A percentile compares a stretch with the other conserved stretches of the same genome.
phyloP scores from a whole-genome alignment of 2,113 vertebrate species.

The Actenoides hombroni region DNA sequence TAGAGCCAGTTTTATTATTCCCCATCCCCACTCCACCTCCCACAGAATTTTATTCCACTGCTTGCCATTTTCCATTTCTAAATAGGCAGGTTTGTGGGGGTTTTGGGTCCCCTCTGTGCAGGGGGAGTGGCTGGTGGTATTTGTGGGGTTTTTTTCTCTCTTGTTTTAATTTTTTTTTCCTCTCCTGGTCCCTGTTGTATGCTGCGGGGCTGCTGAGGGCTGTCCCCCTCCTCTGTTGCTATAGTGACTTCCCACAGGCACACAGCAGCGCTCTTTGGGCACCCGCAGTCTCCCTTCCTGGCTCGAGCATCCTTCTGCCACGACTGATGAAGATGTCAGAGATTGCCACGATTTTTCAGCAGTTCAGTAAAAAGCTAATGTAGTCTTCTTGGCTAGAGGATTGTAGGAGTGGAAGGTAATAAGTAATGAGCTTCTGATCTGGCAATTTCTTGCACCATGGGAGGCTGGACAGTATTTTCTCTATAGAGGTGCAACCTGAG shows the following conservation, averaged over 20 bases:
- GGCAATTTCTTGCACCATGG: neutral
- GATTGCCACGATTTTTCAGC: neutral
- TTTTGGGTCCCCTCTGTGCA: rapidly evolving
- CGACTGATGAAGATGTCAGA: constrained; percentile 8
- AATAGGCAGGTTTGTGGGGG: neutral
- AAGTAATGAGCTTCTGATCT: neutral
- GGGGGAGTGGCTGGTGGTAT: neutral
- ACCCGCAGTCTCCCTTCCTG: neutral
- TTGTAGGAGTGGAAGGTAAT: neutral
- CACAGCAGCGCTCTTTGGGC: neutral
- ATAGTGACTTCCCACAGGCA: constrained; percentile 69
- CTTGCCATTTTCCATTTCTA: neutral
- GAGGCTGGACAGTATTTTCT: neutral
- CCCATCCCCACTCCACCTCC: too few species aligned
- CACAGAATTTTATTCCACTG: neutral
- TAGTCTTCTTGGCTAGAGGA: neutral
- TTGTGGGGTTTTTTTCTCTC: neutral
- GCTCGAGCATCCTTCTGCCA: constrained; percentile 5
- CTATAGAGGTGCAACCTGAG: neutral
- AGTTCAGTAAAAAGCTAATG: neutral
- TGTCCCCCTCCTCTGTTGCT: constrained; percentile 69
- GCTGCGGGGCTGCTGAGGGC: constrained; percentile 48
- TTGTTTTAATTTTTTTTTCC: neutral
- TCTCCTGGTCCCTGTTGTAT: neutral
- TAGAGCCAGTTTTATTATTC: neutral